A percentile compares a stretch with the other conserved stretches of the same genome.
These are phyloP conservation scores for Agapostemon virescens DNA, from an alignment of 2,888 invertebrate species.

Conservation along the genomic window DNA sequence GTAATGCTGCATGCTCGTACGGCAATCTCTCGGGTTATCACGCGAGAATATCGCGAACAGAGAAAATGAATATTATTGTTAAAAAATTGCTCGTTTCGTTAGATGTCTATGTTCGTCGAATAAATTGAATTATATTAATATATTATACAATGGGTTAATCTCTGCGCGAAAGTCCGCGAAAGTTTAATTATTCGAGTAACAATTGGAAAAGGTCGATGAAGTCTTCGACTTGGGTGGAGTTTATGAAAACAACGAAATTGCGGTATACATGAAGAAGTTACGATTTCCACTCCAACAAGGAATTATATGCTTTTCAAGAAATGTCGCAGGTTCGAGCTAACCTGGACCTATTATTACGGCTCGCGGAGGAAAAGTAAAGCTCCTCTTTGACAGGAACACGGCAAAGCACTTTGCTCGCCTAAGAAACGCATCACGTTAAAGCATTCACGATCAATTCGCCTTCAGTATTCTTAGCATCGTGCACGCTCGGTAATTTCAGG, in stretches of 20 bases:
- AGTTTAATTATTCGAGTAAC: neutral
- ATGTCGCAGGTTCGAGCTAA: conserved; percentile 14
- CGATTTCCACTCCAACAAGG: neutral
- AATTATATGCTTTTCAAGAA: conserved; percentile 11
- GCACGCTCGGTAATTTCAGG: conserved; percentile 33
- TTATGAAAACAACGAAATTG: neutral
- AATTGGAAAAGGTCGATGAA: conserved; percentile 5
- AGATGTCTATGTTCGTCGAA: neutral
- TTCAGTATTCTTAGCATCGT: conserved; percentile 45
- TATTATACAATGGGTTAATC: neutral
- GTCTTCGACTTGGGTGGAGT: neutral
- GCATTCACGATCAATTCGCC: conserved; percentile 51
- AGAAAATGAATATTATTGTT: neutral
- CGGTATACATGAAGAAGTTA: neutral
- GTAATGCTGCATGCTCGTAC: neutral
- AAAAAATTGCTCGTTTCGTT: neutral
- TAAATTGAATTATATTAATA: neutral
- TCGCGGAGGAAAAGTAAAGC: conserved; percentile 32
- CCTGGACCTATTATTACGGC: conserved; percentile 27
- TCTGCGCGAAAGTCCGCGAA: neutral
- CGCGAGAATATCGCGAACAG: neutral
- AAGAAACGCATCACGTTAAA: conserved; percentile 48
- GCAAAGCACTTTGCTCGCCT: conserved; percentile 43
- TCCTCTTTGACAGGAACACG: conserved; percentile 37
- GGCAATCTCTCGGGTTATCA: neutral